These are phyloP conservation scores for Oikopleura vanhoeffeni DNA, from an alignment of 23 tunicate species.

Conservation along the genomic window DNA sequence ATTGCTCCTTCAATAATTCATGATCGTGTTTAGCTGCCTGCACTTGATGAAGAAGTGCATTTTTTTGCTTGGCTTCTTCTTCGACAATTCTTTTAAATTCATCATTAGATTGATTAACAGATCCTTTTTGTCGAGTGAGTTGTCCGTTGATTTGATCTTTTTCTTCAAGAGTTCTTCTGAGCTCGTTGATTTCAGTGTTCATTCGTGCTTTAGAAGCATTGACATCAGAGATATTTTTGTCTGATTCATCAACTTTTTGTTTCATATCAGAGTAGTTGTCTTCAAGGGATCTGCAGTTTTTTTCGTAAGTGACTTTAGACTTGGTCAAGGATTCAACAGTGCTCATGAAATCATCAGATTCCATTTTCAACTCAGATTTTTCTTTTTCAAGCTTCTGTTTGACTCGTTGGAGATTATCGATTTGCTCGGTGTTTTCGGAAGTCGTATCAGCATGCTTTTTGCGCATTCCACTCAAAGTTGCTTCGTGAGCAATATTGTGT, in stretches of 20 bases:
- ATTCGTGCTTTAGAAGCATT: background rate
- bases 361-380: conserved; percentile 63
- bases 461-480: too few relatives aligned
- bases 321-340: background rate
- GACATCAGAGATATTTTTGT: background rate
- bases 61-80: conserved; percentile 53
- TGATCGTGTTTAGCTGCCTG: conserved; percentile 22
- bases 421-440: background rate
- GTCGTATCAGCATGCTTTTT: background rate
- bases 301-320: background rate
- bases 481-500: too few relatives aligned
- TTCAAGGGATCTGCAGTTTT: background rate
- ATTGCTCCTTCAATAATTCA: conserved; percentile 49
- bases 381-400: conserved; percentile 49
- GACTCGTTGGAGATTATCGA: background rate
- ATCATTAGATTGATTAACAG: too few relatives aligned
- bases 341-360: conserved; percentile 58
- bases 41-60: conserved; percentile 13
- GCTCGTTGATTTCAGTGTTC: conserved; percentile 15
- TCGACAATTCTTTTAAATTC: conserved; percentile 63
- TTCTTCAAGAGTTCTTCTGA: conserved; percentile 34
- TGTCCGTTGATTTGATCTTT: conserved; percentile 73
- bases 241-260: background rate
- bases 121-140: conserved; percentile 71
- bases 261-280: background rate